A percentile compares a stretch with the other conserved stretches of the same genome.
These are phyloP conservation scores for Actinernus sp. DNA, from an alignment of 92 coral and sea anemone species.

Conservation along the genomic window DNA sequence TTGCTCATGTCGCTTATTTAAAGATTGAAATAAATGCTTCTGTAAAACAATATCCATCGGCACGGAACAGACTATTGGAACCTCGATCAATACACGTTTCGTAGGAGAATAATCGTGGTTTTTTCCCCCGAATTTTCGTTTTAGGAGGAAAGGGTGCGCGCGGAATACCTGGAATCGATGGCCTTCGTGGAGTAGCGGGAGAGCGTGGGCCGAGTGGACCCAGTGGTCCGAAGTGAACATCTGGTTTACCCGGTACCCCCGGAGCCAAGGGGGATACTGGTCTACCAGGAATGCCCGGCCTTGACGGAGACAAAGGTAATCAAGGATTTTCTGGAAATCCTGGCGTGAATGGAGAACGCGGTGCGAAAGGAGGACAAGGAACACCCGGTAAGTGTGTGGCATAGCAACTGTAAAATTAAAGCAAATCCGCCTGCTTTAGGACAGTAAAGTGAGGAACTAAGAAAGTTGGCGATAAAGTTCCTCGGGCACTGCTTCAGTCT, in stretches of 20 bases:
- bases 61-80: too few species aligned
- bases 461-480: too few species aligned
- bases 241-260: constrained; percentile 62
- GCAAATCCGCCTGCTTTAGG: too few species aligned
- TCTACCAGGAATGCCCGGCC: constrained; percentile 57
- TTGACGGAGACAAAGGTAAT: constrained; percentile 62
- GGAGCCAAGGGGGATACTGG: constrained; percentile 66
- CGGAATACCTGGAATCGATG: constrained; percentile 38
- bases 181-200: constrained; percentile 58
- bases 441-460: too few species aligned
- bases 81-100: too few species aligned
- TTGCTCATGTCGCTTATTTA: too few species aligned
- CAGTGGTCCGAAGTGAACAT: constrained; percentile 48
- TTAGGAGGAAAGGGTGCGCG: constrained; percentile 64
- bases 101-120: background rate
- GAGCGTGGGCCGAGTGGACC: constrained; percentile 51
- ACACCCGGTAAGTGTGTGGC: constrained; percentile 39
- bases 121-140: background rate
- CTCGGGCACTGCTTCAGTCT: too few species aligned
- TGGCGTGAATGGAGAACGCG: constrained; percentile 73
- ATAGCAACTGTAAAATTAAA: too few species aligned
- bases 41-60: too few species aligned
- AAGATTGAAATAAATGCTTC: too few species aligned
- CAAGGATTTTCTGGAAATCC: constrained; percentile 41
- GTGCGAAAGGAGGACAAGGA: constrained; percentile 61